These are phyloP conservation scores for Drosophila sturtevanti DNA, from an alignment of 1,140 invertebrate species.

Conservation along the genomic window DNA sequence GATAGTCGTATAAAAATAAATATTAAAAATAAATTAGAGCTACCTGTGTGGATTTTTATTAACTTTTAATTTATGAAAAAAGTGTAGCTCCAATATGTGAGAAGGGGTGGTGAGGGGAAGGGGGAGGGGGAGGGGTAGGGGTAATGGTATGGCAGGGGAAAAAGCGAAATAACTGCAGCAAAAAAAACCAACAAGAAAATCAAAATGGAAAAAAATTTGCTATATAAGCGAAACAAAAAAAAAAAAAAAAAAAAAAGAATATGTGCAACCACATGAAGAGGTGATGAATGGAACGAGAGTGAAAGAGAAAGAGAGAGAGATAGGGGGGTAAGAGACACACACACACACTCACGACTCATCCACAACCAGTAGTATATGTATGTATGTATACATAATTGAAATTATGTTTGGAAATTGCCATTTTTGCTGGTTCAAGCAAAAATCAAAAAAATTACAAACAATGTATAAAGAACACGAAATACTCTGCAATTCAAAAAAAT, in stretches of 20 bases:
- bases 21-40: conserved; percentile 78
- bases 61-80: conserved; percentile 75
- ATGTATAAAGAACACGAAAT: conserved; percentile 8
- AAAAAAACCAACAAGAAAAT: conserved; percentile 23
- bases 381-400: conserved; percentile 46
- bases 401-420: conserved; percentile 55
- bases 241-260: conserved; percentile 19
- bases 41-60: conserved; percentile 69
- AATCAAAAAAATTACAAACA: conserved; percentile 16
- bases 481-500: neutral
- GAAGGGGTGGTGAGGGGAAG: no score
- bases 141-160: no score
- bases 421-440: conserved; percentile 31
- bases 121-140: neutral
- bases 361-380: no score
- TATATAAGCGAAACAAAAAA: conserved; percentile 46
- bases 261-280: conserved; percentile 20
- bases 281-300: conserved; percentile 8
- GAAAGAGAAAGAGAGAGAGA: neutral
- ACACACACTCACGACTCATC: neutral
- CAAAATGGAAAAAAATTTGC: conserved; percentile 30
- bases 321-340: conserved; percentile 19
- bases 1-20: conserved; percentile 61
- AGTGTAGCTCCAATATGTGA: conserved; percentile 40
- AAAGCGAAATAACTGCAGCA: neutral